phyloP scores from a whole-genome alignment of 1,140 invertebrate genomes.

The Drosophila nebulosa region DNA sequence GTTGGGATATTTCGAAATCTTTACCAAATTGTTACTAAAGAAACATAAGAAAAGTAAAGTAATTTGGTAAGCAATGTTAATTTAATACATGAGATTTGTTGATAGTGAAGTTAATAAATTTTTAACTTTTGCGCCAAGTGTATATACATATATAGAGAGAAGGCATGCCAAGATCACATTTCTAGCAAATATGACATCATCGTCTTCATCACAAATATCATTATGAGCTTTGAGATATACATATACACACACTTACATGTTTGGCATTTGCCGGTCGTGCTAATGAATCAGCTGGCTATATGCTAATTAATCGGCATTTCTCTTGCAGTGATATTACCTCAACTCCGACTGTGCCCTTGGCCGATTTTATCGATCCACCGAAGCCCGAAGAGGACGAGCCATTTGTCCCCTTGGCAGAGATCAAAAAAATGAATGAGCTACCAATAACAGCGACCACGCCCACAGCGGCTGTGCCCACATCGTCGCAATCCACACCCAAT shows the following conservation, averaged over 20 bases:
- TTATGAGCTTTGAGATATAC: constrained; percentile 17
- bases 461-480: not conserved
- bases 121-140: not conserved
- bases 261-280: constrained; percentile 27
- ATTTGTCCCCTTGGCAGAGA: constrained; percentile 51
- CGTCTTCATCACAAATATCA: constrained; percentile 21
- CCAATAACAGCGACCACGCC: constrained; percentile 26
- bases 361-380: constrained; percentile 51
- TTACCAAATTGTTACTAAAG: too few species aligned
- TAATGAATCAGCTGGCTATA: constrained; percentile 56
- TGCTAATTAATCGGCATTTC: not conserved
- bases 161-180: constrained; percentile 46
- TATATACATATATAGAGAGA: not conserved
- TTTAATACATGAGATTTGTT: too few species aligned
- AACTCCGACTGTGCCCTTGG: constrained; percentile 39
- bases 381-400: constrained; percentile 39
- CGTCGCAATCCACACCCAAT: constrained; percentile 3
- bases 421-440: constrained; percentile 46
- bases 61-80: too few species aligned
- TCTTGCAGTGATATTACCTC: constrained; percentile 41
- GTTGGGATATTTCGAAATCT: too few species aligned
- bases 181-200: constrained; percentile 52
- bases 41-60: too few species aligned
- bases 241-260: not conserved
- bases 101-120: too few species aligned